A percentile compares a stretch with the other conserved stretches of the same genome.
phyloP scores from a whole-genome alignment of 2,113 vertebrate genomes.

The Dermatemys mawii region DNA sequence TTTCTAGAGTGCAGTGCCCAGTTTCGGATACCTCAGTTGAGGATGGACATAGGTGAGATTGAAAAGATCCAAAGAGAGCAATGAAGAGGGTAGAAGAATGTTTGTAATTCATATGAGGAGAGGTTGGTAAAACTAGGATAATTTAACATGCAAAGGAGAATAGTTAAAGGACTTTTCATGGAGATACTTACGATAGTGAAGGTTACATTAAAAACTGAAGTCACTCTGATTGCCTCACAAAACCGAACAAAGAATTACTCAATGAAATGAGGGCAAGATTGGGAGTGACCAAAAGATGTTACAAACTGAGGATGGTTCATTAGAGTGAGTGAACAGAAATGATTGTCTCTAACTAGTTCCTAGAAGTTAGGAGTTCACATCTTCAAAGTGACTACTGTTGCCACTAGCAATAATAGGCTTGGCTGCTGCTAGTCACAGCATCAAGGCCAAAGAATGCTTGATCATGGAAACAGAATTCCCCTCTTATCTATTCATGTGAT shows the following conservation, averaged over 20 bases:
- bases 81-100: not conserved
- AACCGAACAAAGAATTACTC: not conserved
- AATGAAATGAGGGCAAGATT: not conserved
- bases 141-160: not conserved
- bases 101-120: not conserved
- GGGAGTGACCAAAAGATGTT: not conserved
- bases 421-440: not conserved
- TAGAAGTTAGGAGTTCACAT: not conserved
- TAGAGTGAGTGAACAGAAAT: not conserved
- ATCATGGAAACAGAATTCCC: not conserved
- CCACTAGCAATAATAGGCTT: not conserved
- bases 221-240: not conserved
- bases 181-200: not conserved
- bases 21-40: not conserved
- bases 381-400: not conserved
- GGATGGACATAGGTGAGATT: not conserved
- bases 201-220: not conserved
- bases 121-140: not conserved
- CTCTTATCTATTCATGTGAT: rapidly evolving
- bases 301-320: not conserved
- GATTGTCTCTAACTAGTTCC: constrained; percentile 24
- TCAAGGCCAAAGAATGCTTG: not conserved
- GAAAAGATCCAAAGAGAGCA: not conserved
- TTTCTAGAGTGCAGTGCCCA: not conserved
- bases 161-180: not conserved